Conservation (phyloP, 2,797 vertebrate species). For the Coranthus polyacanthus region DNA sequence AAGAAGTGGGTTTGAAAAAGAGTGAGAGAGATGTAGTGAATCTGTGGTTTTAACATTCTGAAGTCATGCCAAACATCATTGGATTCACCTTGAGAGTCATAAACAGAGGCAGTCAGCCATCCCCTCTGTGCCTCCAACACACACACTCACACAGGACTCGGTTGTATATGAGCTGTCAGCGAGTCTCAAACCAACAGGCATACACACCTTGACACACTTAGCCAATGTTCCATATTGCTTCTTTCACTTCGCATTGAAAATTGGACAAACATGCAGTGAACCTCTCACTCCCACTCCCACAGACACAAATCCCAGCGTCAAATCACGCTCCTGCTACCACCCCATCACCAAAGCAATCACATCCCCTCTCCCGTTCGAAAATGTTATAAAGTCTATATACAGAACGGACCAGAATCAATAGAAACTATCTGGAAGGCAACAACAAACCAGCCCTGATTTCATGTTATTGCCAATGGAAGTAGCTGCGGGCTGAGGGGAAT, state of each 20-base stretch:
- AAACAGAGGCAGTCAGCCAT: slow-evolving; percentile 11
- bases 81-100: slow-evolving; percentile 30
- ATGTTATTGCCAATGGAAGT: slow-evolving; percentile 13
- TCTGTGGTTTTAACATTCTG: slow-evolving; percentile 17
- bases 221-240: slow-evolving; percentile 18
- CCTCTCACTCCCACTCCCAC: background rate
- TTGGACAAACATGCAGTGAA: slow-evolving; percentile 31
- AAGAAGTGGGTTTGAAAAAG: background rate
- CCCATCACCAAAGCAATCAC: slow-evolving; percentile 59
- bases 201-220: slow-evolving; percentile 17
- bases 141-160: background rate
- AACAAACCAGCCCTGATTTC: slow-evolving; percentile 23
- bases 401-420: slow-evolving; percentile 36
- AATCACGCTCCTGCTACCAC: slow-evolving; percentile 21
- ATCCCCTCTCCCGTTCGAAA: slow-evolving; percentile 23
- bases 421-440: slow-evolving; percentile 38
- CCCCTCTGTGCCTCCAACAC: background rate
- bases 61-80: slow-evolving; percentile 28
- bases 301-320: slow-evolving; percentile 29
- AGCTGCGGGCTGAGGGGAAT: slow-evolving; percentile 26
- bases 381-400: slow-evolving; percentile 12
- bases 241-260: slow-evolving; percentile 32
- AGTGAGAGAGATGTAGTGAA: background rate
- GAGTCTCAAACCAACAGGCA: slow-evolving; percentile 5
- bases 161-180: slow-evolving; percentile 16